phyloP scores from a whole-genome alignment of 1,140 invertebrate species.

The Drosophila littoralis region DNA sequence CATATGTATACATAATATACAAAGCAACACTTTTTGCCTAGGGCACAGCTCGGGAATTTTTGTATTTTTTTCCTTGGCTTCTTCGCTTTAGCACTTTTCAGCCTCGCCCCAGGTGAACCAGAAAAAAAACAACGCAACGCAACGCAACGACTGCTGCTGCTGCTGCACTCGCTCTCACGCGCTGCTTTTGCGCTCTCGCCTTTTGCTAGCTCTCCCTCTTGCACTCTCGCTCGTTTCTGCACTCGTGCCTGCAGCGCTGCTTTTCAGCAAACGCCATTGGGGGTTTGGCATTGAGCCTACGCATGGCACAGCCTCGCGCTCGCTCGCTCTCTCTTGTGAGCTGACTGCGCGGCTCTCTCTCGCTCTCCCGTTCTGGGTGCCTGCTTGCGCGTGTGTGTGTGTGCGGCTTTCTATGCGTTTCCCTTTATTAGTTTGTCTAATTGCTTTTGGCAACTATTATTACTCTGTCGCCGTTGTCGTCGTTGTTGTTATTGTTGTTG shows the following conservation, averaged over 20 bases:
- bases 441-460: conserved; percentile 82
- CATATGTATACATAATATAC: conserved; percentile 17
- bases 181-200: background rate
- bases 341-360: conserved; percentile 3
- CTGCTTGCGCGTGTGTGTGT: conserved; percentile 6
- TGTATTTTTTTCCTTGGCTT: conserved; percentile 37
- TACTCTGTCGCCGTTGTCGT: conserved; percentile 49
- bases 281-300: conserved; percentile 73
- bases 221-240: conserved; percentile 31
- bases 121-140: conserved; percentile 26
- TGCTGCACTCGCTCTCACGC: conserved; percentile 33
- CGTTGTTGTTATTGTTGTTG: conserved; percentile 39
- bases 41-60: conserved; percentile 42
- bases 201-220: conserved; percentile 3
- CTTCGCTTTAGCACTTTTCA: conserved; percentile 35
- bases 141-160: conserved; percentile 22
- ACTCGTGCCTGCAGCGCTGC: conserved; percentile 63
- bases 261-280: conserved; percentile 72
- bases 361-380: background rate
- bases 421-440: conserved; percentile 82
- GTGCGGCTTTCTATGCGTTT: conserved; percentile 63
- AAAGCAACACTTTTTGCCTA: conserved; percentile 36
- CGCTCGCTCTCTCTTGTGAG: conserved; percentile 20
- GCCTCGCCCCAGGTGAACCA: conserved; percentile 47
- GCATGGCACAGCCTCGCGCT: conserved; percentile 25